Evolutionary conservation across 2,797 vertebrate genomes (phyloP).

Genomic region (Falco columbarius): DNA sequence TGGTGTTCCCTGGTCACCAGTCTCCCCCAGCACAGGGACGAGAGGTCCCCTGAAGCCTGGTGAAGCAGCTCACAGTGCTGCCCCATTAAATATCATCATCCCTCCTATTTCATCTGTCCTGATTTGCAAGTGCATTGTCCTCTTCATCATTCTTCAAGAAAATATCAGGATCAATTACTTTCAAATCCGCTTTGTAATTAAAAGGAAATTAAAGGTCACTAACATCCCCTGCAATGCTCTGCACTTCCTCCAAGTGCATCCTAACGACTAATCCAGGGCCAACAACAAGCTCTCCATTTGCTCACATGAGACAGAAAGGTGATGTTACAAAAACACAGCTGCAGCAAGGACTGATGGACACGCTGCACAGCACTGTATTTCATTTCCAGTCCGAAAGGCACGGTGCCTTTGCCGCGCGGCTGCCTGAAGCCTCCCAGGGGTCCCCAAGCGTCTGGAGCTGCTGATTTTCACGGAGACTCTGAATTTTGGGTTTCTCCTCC

Average conservation of each 20-base stretch:
- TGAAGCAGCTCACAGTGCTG: background rate
- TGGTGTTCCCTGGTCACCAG: background rate
- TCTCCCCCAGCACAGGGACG: background rate
- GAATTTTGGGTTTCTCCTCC: background rate
- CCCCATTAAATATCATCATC: background rate
- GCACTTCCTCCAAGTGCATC: background rate
- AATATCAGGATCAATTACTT: background rate
- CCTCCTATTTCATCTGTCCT: background rate
- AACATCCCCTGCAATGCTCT: background rate
- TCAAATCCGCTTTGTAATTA: background rate
- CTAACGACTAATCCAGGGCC: background rate
- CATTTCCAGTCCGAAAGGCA: background rate
- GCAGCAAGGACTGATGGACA: background rate
- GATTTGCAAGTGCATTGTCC: background rate
- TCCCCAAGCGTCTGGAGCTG: rapidly evolving
- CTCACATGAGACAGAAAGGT: background rate
- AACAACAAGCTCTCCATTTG: background rate
- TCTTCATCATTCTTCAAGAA: background rate
- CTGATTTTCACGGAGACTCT: rapidly evolving
- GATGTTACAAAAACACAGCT: background rate
- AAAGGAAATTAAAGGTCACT: background rate
- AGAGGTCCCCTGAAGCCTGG: background rate
- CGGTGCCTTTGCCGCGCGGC: too few relatives aligned
- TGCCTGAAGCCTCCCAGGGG: background rate
- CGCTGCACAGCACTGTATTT: background rate